Percentiles rank a stretch among this genome's conserved stretches.
Conservation (phyloP, 1,140 invertebrate species). For the Scaptomyza montana region DNA sequence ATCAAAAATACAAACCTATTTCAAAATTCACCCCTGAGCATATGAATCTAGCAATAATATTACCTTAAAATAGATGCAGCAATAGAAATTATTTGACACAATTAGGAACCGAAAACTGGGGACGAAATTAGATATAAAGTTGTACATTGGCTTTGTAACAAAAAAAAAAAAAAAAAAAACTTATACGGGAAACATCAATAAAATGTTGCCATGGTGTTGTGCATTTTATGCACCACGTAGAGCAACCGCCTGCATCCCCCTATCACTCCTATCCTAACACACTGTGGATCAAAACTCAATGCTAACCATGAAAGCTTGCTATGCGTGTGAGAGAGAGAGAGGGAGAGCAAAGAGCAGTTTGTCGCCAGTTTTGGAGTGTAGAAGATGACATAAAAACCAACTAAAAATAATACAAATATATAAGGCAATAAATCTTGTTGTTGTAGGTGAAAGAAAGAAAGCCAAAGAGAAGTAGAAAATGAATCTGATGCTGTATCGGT, state of each 20-base stretch:
- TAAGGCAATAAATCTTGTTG: slow-evolving; percentile 80
- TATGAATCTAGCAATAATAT: neutral
- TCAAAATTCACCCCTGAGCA: neutral
- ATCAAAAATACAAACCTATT: neutral
- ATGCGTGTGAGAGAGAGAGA: neutral
- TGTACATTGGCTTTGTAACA: slow-evolving; percentile 20
- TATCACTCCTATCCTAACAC: neutral
- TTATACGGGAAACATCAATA: slow-evolving; percentile 32
- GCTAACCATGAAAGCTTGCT: slow-evolving; percentile 33
- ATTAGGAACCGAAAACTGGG: slow-evolving; percentile 4
- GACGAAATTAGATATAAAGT: slow-evolving; percentile 6
- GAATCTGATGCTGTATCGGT: slow-evolving; percentile 38
- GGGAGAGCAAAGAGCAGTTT: slow-evolving; percentile 2
- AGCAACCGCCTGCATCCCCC: neutral
- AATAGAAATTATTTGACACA: slow-evolving; percentile 5
- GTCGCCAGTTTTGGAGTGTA: slow-evolving; percentile 32
- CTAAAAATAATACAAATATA: slow-evolving; percentile 84
- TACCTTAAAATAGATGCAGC: slow-evolving; percentile 14
- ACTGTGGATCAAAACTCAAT: slow-evolving; percentile 1
- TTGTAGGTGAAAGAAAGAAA: slow-evolving; percentile 80
- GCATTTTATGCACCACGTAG: too few species aligned
- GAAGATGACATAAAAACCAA: slow-evolving; percentile 64
- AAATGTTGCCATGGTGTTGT: slow-evolving; percentile 21
- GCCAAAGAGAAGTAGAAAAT: slow-evolving; percentile 40
- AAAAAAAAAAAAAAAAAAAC: slow-evolving; percentile 8